These are phyloP conservation scores for Limosa lapponica DNA, from an alignment of 2,797 vertebrate genomes.

Conservation along the genomic window DNA sequence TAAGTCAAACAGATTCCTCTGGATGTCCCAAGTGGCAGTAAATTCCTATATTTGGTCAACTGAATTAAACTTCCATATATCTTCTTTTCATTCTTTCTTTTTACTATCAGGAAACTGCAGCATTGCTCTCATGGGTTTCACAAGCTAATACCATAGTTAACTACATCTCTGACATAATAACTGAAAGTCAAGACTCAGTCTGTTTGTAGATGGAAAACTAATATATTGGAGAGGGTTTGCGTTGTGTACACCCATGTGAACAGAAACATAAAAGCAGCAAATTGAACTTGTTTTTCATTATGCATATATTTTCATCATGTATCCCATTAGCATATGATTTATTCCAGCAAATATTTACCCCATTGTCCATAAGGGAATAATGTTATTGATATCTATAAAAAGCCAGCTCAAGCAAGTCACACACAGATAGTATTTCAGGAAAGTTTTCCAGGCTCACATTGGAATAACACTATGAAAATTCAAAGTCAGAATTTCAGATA, in stretches of 20 bases:
- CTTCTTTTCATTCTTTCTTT: background rate
- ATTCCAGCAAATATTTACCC: background rate
- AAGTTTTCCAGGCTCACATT: background rate
- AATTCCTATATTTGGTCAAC: background rate
- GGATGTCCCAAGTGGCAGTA: background rate
- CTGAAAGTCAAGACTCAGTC: background rate
- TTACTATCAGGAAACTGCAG: background rate
- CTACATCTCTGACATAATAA: background rate
- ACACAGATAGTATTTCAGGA: background rate
- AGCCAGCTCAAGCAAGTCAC: accelerated
- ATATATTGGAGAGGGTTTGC: accelerated
- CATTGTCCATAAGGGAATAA: background rate
- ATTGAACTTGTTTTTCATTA: background rate
- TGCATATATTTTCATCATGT: background rate
- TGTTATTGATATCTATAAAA: background rate
- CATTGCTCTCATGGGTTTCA: background rate
- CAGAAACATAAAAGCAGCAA: background rate
- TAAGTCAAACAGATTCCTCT: background rate
- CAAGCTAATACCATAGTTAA: background rate
- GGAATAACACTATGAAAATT: background rate
- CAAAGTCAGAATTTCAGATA: background rate
- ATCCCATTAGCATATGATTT: background rate
- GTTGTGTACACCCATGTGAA: background rate
- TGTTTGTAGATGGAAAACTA: background rate
- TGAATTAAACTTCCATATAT: background rate